Evolutionary conservation across 2,888 invertebrate genomes (phyloP).

Genomic region (Drosophila vallismaia): DNA sequence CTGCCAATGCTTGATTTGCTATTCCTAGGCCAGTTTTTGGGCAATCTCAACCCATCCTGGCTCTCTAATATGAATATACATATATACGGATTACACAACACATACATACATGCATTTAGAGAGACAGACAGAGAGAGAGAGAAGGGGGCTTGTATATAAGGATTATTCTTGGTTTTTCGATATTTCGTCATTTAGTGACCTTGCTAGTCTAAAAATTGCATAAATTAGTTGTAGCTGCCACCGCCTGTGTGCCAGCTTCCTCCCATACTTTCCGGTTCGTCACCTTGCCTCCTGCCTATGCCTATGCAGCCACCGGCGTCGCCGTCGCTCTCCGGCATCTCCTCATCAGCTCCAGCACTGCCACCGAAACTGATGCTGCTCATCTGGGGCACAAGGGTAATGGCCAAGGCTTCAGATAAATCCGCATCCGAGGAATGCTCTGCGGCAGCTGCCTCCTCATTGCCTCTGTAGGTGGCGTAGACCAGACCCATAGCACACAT

Average conservation of each 20-base stretch:
- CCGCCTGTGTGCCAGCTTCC: constrained; percentile 26
- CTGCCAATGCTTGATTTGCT: constrained; percentile 47
- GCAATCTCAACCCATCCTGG: constrained; percentile 5
- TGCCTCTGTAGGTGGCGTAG: constrained; percentile 22
- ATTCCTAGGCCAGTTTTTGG: constrained; percentile 9
- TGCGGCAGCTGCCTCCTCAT: constrained; percentile 4
- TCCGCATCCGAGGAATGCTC: background rate
- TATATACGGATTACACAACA: constrained; percentile 15
- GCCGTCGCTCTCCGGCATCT: background rate
- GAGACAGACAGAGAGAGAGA: constrained; percentile 17
- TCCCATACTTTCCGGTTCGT: background rate
- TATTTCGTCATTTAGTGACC: background rate
- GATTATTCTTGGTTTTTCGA: background rate
- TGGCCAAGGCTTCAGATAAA: background rate
- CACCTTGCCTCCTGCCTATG: background rate
- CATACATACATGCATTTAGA: constrained; percentile 22
- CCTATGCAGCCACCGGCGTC: background rate
- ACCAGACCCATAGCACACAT: constrained; percentile 44
- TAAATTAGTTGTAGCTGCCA: constrained; percentile 26
- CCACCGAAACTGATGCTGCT: constrained; percentile 1
- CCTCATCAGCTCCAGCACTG: constrained; percentile 2
- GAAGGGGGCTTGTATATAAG: constrained; percentile 2
- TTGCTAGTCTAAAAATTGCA: background rate
- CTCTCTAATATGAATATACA: constrained; percentile 23
- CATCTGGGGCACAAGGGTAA: background rate